Conservation (phyloP, 2,888 invertebrate genomes). For the Pyrgus malvae region DNA sequence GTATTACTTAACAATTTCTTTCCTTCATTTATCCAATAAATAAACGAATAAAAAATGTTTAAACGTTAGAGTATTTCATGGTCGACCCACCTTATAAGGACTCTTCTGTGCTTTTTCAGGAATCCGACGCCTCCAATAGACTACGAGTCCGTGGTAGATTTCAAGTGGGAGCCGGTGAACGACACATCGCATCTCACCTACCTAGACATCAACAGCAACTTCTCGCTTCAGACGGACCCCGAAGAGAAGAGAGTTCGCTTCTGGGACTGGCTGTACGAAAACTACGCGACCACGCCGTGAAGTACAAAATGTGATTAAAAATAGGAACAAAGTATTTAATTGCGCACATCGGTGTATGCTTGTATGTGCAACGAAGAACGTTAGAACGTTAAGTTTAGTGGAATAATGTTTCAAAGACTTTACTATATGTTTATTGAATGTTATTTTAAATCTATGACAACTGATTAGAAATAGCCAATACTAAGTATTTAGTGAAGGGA, state of each 20-base stretch:
- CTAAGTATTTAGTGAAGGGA: too few relatives aligned
- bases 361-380: conserved; percentile 7
- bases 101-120: conserved; percentile 54
- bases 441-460: too few relatives aligned
- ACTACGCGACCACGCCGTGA: conserved; percentile 45
- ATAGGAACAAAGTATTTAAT: conserved; percentile 26
- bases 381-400: not conserved
- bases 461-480: too few relatives aligned
- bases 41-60: too few relatives aligned
- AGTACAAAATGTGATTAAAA: conserved; percentile 12
- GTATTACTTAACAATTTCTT: too few relatives aligned
- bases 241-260: conserved; percentile 78
- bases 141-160: conserved; percentile 71
- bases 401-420: not conserved
- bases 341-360: conserved; percentile 11
- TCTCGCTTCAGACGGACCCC: conserved; percentile 75
- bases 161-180: conserved; percentile 79
- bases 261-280: conserved; percentile 79
- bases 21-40: too few relatives aligned
- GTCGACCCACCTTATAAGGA: too few relatives aligned
- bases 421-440: not conserved
- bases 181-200: conserved; percentile 61
- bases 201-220: conserved; percentile 78
- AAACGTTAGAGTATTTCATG: too few relatives aligned
- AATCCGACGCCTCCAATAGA: conserved; percentile 80